Base-by-base conservation (phyloP, 2,888 invertebrate genomes). In the Hoplodrina blanda region DNA sequence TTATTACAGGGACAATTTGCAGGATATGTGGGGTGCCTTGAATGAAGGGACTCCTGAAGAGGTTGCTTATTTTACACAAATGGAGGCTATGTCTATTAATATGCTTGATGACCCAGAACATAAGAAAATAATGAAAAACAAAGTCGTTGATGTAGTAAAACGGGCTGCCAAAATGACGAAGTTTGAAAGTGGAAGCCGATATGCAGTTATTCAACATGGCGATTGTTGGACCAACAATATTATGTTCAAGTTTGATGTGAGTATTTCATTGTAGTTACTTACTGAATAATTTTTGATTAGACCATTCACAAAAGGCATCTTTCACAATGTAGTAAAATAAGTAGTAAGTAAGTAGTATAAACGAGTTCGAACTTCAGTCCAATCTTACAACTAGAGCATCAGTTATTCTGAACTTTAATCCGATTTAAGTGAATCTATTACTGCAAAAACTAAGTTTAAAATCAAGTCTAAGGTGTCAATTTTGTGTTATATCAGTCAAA, bases 141-240 rank as follows among this genome's bases (percentile, higher is more conserved):
- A 81, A 63, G 2, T 88, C 7, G 57, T 59, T 59, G 63, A 74
- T 4, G 11, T 78, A 8, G 0, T 60, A 4, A 0, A n/a, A 4
- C 15, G 57, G 15, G 62, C 73, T 1, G 62, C 53, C 4, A 83
- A 86, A 79, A 46, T 84, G 13, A 4, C 65, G 0, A 85, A 72
- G 62, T 49, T 44, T 30, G 84, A 89, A 20, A 46, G 33, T 7
- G 72, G 75, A 4, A 85, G 85, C 10, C 89, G 87, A 65, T 82
- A 88, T 65, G 76, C 85, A 7, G 80, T 91, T 4, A 87, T 92
- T 33, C 83, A 83, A 60, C 92, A 92, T 67, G 92, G 92, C 11
- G 92, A 92, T 70, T 82, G 86, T 20, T 92, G 92, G 92, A 90
- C 87, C 1, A 92, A 91, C 55, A 92, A 92, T 71, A 72, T 92